phyloP scores from a whole-genome alignment of 2,888 invertebrate genomes.

The Lacanobia wlatinum region DNA sequence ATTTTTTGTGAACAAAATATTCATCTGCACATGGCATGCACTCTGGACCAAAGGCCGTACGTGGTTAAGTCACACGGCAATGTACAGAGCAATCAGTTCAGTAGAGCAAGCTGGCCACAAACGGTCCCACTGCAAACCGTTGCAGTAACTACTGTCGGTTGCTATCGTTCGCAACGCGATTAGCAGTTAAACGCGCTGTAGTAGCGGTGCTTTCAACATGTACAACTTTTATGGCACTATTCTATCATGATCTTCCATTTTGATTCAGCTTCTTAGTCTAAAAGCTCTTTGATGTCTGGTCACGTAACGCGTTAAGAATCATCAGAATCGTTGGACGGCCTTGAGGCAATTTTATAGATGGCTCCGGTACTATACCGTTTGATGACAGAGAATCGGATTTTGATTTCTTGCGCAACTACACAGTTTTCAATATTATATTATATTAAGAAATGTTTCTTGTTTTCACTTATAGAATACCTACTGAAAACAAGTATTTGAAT shows the following conservation, averaged over 20 bases:
- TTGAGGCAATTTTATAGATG: conserved; percentile 71
- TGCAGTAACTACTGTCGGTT: conserved; percentile 75
- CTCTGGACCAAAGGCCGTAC: conserved; percentile 43
- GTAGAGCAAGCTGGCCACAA: conserved; percentile 78
- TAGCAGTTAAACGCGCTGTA: conserved; percentile 70
- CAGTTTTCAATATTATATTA: neutral
- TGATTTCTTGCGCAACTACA: conserved; percentile 22
- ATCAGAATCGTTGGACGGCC: conserved; percentile 66
- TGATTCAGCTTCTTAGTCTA: conserved; percentile 16
- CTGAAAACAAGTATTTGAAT: no score
- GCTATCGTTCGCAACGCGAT: conserved; percentile 70
- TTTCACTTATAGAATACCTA: no score
- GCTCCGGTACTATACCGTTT: conserved; percentile 58
- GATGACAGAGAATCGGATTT: conserved; percentile 54
- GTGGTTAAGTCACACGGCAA: conserved; percentile 56
- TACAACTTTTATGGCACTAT: conserved; percentile 69
- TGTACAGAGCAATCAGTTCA: conserved; percentile 74
- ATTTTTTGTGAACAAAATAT: conserved; percentile 24
- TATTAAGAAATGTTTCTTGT: no score
- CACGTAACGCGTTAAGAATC: conserved; percentile 62
- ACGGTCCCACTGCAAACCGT: conserved; percentile 79
- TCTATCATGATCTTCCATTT: conserved; percentile 65
- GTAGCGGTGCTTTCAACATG: conserved; percentile 76
- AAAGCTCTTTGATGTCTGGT: conserved; percentile 59
- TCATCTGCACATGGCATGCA: conserved; percentile 7